A percentile compares a stretch with the other conserved stretches of the same genome.
Conservation (phyloP, 2,113 vertebrate genomes). For the Malurus elegans region DNA sequence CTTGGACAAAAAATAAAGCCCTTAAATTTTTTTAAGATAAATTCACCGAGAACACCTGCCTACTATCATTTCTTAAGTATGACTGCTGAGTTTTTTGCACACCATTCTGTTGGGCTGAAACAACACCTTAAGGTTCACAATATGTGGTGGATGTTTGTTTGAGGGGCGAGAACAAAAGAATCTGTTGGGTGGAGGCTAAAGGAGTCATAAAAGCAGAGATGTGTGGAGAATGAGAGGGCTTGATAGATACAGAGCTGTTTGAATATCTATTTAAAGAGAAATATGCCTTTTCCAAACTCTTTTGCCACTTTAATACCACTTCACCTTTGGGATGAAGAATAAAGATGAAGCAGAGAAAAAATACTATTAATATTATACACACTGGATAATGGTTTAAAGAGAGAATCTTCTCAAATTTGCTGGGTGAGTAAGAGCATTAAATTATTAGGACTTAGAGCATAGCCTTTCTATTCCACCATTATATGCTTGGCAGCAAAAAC, state of each 20-base stretch:
- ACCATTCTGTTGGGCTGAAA: background rate
- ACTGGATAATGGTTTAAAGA: background rate
- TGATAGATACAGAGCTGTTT: background rate
- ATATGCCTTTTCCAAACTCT: background rate
- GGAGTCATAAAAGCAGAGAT: background rate
- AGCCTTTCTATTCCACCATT: background rate
- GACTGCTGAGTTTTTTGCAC: background rate
- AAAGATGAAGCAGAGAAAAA: background rate
- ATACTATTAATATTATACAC: background rate
- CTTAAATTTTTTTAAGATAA: background rate
- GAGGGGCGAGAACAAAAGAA: background rate
- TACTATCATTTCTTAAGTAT: background rate
- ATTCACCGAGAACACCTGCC: background rate
- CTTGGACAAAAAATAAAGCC: too few relatives aligned
- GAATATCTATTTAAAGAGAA: background rate
- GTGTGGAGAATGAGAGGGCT: background rate
- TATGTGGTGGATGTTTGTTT: rapidly evolving
- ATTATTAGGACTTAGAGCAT: background rate
- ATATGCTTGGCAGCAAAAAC: background rate
- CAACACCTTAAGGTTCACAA: background rate
- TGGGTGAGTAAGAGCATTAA: background rate
- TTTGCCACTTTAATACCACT: background rate
- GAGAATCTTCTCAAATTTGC: background rate
- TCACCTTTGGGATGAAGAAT: background rate
- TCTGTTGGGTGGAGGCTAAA: background rate